These are phyloP conservation scores for Vanessa atalanta DNA, from an alignment of 1,140 invertebrate genomes.

Conservation along the genomic window DNA sequence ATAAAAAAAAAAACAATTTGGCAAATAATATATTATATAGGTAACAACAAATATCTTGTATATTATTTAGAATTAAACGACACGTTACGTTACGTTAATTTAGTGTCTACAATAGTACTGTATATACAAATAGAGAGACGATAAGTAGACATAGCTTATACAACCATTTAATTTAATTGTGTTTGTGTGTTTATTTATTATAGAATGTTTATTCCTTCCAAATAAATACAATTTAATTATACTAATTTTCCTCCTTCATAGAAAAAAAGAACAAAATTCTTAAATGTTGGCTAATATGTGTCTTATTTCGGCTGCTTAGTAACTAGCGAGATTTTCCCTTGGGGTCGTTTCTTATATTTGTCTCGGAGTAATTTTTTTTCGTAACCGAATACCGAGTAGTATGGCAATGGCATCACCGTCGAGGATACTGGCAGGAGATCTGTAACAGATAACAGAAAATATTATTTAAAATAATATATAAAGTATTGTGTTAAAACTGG, in stretches of 20 bases:
- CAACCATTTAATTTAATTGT: neutral
- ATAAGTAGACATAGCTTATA: too few relatives aligned
- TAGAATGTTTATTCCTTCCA: neutral
- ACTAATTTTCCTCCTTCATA: constrained; percentile 34
- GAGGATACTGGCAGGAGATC: constrained; percentile 73
- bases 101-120: neutral
- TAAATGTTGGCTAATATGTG: constrained; percentile 45
- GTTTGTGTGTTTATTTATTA: constrained; percentile 3
- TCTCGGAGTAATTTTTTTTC: constrained; percentile 70
- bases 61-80: too few relatives aligned
- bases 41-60: too few relatives aligned
- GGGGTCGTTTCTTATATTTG: constrained; percentile 68
- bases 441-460: constrained; percentile 48
- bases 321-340: constrained; percentile 71
- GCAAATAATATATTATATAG: too few relatives aligned
- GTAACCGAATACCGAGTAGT: constrained; percentile 69
- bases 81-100: neutral
- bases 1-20: too few relatives aligned
- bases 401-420: constrained; percentile 70
- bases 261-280: constrained; percentile 41
- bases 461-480: neutral
- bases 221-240: constrained; percentile 27
- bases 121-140: neutral
- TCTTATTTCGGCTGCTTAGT: constrained; percentile 65
- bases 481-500: too few relatives aligned